These are phyloP conservation scores for Notoglanidium macrostoma DNA, from an alignment of 2,797 vertebrate genomes.

Conservation along the genomic window DNA sequence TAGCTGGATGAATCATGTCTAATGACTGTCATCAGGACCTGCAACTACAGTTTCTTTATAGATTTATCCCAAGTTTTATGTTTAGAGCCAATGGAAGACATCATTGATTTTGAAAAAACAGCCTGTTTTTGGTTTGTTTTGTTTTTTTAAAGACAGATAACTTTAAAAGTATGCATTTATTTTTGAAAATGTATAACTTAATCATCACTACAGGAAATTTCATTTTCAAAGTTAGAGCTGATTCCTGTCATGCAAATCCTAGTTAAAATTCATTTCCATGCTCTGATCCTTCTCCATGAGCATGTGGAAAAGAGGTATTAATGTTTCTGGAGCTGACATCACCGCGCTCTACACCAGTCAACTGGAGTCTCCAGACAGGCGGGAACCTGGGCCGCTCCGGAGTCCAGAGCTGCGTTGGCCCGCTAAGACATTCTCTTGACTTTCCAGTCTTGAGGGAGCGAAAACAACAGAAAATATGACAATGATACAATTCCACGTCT, in stretches of 20 bases:
- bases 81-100: background rate
- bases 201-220: background rate
- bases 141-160: background rate
- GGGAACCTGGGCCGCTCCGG: slow-evolving; percentile 50
- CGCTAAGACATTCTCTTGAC: slow-evolving; percentile 33
- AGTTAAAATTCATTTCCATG: slow-evolving; percentile 4
- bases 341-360: slow-evolving; percentile 20
- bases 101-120: background rate
- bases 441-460: slow-evolving; percentile 49
- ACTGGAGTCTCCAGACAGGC: slow-evolving; percentile 58
- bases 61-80: background rate
- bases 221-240: background rate
- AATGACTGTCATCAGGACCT: background rate
- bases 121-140: background rate
- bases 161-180: background rate
- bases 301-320: slow-evolving; percentile 43
- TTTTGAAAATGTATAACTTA: background rate
- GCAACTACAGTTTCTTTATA: background rate
- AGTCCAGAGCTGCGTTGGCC: slow-evolving; percentile 46
- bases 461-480: slow-evolving; percentile 29
- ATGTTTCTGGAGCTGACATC: slow-evolving; percentile 45
- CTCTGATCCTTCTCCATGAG: slow-evolving; percentile 10
- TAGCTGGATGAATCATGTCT: background rate
- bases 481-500: slow-evolving; percentile 30
- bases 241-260: slow-evolving; percentile 3